Evolutionary conservation across 1,140 invertebrate genomes (phyloP).

Genomic region (Babylonia areolata): DNA sequence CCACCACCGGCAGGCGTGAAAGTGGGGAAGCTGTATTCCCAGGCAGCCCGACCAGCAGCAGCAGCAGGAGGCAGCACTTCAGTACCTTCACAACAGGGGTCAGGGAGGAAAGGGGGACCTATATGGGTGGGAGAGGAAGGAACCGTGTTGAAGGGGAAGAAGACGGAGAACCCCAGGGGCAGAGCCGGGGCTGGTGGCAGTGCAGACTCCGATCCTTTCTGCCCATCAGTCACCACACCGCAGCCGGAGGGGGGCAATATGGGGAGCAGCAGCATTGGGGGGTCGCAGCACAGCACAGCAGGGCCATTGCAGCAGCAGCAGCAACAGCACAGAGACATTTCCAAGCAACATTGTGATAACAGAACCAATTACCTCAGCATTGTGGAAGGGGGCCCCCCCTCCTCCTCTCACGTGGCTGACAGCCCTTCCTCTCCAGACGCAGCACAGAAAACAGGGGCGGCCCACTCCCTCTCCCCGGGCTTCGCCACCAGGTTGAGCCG

Average conservation of each 20-base stretch:
- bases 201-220: too few species aligned
- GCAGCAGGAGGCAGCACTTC: not conserved
- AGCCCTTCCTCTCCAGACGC: not conserved
- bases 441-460: not conserved
- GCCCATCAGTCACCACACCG: too few species aligned
- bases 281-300: too few species aligned
- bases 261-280: too few species aligned
- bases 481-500: not conserved
- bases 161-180: not conserved
- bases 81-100: not conserved
- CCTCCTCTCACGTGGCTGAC: not conserved
- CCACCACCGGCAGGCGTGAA: not conserved
- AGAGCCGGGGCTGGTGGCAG: not conserved
- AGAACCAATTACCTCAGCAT: not conserved
- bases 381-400: not conserved
- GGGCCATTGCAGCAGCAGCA: too few species aligned
- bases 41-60: not conserved
- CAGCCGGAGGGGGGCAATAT: too few species aligned
- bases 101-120: not conserved
- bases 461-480: not conserved
- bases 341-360: constrained; percentile 21
- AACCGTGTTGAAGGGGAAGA: not conserved
- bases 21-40: too few species aligned
- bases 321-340: too few species aligned
- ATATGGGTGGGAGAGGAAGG: not conserved